Evolutionary conservation across 2,888 invertebrate genomes (phyloP).

Genomic region (Ormia ochracea): DNA sequence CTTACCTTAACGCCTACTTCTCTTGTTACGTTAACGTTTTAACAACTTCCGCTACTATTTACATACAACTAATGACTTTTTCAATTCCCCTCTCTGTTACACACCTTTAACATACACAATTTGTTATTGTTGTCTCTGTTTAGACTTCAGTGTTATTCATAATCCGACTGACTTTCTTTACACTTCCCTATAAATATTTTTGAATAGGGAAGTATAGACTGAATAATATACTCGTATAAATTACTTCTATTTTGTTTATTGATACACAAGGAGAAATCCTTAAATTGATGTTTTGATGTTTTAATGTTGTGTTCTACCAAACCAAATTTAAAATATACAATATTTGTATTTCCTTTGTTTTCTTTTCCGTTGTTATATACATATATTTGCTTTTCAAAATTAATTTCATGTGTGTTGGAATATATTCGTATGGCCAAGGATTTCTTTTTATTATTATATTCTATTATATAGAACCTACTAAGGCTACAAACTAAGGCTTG

Average conservation of each 20-base stretch:
- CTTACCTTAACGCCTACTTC: constrained; percentile 63
- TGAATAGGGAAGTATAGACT: constrained; percentile 43
- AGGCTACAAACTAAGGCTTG: no score
- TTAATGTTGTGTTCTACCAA: constrained; percentile 60
- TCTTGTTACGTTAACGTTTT: constrained; percentile 29
- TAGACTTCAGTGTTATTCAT: constrained; percentile 16
- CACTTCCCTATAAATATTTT: constrained; percentile 18
- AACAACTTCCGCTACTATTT: constrained; percentile 56
- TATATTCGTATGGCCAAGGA: no score
- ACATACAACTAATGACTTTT: constrained; percentile 57
- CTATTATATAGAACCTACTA: no score
- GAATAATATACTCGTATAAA: constrained; percentile 3
- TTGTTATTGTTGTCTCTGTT: constrained; percentile 45
- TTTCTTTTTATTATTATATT: no score
- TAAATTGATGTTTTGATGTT: constrained; percentile 62
- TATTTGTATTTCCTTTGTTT: no score
- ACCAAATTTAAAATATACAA: constrained; percentile 1
- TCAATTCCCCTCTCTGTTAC: constrained; percentile 56
- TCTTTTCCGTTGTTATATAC: no score
- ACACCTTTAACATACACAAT: constrained; percentile 19
- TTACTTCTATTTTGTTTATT: constrained; percentile 19
- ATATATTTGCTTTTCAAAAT: no score
- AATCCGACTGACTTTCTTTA: constrained; percentile 27
- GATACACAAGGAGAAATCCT: constrained; percentile 31
- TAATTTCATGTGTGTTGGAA: no score